Conservation (phyloP, 1,140 invertebrate species). For the Campoletis sonorensis region DNA sequence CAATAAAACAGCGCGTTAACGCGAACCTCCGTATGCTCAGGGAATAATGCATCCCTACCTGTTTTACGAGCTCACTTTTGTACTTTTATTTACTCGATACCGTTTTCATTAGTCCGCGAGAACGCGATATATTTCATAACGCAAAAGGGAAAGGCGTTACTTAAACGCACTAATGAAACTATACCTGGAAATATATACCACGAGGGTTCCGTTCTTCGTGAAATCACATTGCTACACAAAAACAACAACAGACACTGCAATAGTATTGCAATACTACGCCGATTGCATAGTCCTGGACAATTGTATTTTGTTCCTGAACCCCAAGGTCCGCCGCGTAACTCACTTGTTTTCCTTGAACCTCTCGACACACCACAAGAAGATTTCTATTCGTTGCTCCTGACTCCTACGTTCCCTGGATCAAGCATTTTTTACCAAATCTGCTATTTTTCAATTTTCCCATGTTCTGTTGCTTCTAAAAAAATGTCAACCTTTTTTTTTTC, state of each 20-base stretch:
- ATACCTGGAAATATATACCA: background rate
- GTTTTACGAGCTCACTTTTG: slow-evolving; percentile 19
- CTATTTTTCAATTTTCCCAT: background rate
- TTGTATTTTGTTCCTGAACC: slow-evolving; percentile 5
- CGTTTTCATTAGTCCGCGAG: background rate
- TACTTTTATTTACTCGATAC: background rate
- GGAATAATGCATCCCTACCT: slow-evolving; percentile 25
- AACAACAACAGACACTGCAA: background rate
- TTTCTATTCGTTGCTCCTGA: background rate
- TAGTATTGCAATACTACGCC: background rate
- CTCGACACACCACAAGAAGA: slow-evolving; percentile 19
- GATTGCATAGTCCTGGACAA: background rate
- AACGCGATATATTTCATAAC: slow-evolving; percentile 12
- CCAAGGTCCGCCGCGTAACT: slow-evolving; percentile 2
- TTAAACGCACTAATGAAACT: slow-evolving; percentile 26
- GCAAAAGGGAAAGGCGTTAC: slow-evolving; percentile 23
- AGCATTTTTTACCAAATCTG: background rate
- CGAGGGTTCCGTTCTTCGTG: slow-evolving; percentile 12
- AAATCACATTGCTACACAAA: slow-evolving; percentile 1
- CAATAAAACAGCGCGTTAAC: background rate
- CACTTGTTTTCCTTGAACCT: slow-evolving; percentile 32
- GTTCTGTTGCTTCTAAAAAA: background rate
- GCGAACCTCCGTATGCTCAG: background rate
- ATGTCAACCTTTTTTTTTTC: background rate
- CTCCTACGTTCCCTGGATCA: background rate